Evolutionary conservation across 1,140 invertebrate species (phyloP).

Genomic region (Fopius arisanus): DNA sequence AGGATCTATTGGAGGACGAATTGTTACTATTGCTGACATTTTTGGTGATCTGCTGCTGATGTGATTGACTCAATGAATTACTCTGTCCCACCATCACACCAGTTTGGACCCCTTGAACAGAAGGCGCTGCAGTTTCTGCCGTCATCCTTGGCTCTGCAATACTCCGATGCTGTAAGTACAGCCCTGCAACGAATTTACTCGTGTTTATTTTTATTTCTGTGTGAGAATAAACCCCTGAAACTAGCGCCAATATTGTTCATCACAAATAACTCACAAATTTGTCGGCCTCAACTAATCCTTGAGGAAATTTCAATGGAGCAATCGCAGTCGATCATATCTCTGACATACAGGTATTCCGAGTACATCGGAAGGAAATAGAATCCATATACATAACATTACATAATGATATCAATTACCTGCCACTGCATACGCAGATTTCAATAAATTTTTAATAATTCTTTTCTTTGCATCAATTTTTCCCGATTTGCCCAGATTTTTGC

Average conservation of each 20-base stretch:
- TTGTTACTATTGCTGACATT: not conserved
- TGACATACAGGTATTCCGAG: no score
- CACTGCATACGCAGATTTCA: no score
- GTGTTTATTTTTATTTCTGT: not conserved
- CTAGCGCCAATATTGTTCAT: not conserved
- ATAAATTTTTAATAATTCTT: no score
- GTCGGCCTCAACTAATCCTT: no score
- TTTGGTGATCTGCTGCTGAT: conserved; percentile 49
- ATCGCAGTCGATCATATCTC: no score
- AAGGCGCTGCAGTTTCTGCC: conserved; percentile 69
- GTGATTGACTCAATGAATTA: conserved; percentile 44
- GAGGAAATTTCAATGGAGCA: no score
- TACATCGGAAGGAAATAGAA: no score
- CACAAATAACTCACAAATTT: not conserved
- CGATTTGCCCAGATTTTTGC: no score
- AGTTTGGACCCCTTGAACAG: conserved; percentile 62
- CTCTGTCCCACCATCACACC: conserved; percentile 63
- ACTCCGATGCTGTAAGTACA: conserved; percentile 74
- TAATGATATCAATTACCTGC: no score
- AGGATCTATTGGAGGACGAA: conserved; percentile 10
- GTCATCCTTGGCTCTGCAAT: conserved; percentile 80
- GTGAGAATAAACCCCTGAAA: not conserved
- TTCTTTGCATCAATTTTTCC: no score
- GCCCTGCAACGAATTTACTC: conserved; percentile 67
- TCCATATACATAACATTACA: no score